Conservation (phyloP, 1,140 invertebrate genomes). For the Anoplophora glabripennis region DNA sequence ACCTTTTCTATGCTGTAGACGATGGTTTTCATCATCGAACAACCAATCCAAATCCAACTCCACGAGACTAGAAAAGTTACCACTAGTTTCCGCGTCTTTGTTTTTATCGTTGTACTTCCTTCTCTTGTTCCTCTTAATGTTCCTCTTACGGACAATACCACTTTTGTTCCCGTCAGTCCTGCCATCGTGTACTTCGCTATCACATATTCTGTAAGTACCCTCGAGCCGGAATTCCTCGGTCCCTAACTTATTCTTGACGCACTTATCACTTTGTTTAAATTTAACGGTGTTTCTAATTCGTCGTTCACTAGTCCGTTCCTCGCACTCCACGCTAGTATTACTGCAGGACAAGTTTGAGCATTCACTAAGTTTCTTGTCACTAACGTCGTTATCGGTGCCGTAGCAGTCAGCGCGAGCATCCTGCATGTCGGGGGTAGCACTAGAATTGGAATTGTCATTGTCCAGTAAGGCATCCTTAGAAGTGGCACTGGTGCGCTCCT, state of each 20-base stretch:
- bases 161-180: too few species aligned
- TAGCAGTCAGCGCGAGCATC: conserved; percentile 30
- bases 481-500: conserved; percentile 1
- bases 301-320: not conserved
- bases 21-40: conserved; percentile 43
- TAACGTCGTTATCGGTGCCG: conserved; percentile 38
- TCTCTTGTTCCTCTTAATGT: conserved; percentile 30
- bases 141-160: conserved; percentile 32
- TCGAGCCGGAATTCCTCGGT: too few species aligned
- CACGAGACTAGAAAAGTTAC: conserved; percentile 41
- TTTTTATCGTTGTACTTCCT: conserved; percentile 20
- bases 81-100: conserved; percentile 16
- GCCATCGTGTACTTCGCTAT: too few species aligned
- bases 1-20: conserved; percentile 40
- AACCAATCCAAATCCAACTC: conserved; percentile 47
- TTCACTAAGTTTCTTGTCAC: conserved; percentile 45
- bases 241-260: too few species aligned
- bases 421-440: conserved; percentile 55
- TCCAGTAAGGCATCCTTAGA: conserved; percentile 47
- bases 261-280: too few species aligned
- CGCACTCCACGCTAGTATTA: conserved; percentile 41
- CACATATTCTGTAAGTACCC: too few species aligned
- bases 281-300: not conserved
- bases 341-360: conserved; percentile 40
- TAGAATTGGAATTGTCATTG: conserved; percentile 57